These are phyloP conservation scores for Spilarctia lutea DNA, from an alignment of 2,888 invertebrate genomes.

Conservation along the genomic window DNA sequence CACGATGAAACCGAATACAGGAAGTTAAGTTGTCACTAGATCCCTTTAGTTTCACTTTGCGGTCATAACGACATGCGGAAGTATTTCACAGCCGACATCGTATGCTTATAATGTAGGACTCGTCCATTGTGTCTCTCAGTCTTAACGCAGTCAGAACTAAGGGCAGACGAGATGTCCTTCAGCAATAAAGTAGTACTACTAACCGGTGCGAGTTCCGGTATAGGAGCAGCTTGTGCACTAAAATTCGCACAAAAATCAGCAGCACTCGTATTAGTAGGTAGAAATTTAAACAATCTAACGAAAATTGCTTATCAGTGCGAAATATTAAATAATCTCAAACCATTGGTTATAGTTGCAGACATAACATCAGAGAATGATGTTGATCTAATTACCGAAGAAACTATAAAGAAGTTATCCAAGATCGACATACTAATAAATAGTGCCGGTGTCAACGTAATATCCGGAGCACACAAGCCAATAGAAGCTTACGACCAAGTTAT, in stretches of 20 bases:
- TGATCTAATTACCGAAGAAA: conserved; percentile 64
- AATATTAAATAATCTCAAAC: conserved; percentile 58
- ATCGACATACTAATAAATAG: conserved; percentile 75
- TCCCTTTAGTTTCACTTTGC: conserved; percentile 51
- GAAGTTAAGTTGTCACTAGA: conserved; percentile 47
- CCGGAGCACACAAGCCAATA: conserved; percentile 56
- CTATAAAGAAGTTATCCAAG: conserved; percentile 61
- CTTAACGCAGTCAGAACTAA: conserved; percentile 20
- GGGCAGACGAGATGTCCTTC: conserved; percentile 66
- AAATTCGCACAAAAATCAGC: conserved; percentile 69
- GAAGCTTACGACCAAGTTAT: conserved; percentile 66
- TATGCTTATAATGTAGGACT: conserved; percentile 46
- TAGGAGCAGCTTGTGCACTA: conserved; percentile 72
- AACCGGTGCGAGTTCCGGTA: conserved; percentile 78
- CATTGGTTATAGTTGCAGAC: conserved; percentile 68
- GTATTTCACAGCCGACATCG: conserved; percentile 36
- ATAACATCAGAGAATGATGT: conserved; percentile 66
- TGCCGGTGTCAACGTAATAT: conserved; percentile 65
- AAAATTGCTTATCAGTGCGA: conserved; percentile 66
- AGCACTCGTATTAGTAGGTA: conserved; percentile 65
- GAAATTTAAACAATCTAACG: conserved; percentile 67
- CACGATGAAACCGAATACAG: conserved; percentile 50
- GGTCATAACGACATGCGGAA: conserved; percentile 57
- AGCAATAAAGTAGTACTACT: conserved; percentile 73
- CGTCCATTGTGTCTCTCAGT: conserved; percentile 47